Conservation (phyloP, 2,888 invertebrate species). For the Drosophila peninsularis region DNA sequence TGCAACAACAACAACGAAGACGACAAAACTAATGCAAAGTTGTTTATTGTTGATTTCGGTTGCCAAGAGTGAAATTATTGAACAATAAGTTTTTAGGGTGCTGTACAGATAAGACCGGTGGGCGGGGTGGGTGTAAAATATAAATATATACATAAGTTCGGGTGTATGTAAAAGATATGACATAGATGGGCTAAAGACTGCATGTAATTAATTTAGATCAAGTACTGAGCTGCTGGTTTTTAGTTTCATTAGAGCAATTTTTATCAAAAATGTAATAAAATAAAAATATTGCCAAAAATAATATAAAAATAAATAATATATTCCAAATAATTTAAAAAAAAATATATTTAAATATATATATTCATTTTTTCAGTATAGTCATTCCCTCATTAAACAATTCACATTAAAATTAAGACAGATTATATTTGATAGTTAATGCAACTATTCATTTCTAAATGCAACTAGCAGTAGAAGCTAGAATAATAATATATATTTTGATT, state of each 20-base stretch:
- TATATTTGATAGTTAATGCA: too few relatives aligned
- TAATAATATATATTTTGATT: neutral
- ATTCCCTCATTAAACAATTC: too few relatives aligned
- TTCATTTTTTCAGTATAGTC: too few relatives aligned
- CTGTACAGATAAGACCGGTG: neutral
- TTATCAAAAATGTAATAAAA: neutral
- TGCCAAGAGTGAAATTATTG: slow-evolving; percentile 80
- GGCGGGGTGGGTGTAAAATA: neutral
- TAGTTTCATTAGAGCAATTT: neutral
- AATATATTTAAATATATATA: too few relatives aligned
- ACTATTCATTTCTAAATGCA: neutral
- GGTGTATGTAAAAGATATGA: neutral
- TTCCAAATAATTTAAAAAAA: too few relatives aligned
- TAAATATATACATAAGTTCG: neutral
- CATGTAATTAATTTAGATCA: neutral
- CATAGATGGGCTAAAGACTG: neutral
- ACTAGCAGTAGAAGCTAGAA: neutral
- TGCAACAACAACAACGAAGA: slow-evolving; percentile 45
- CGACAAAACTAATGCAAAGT: slow-evolving; percentile 67
- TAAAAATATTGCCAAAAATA: too few relatives aligned
- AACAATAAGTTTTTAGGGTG: slow-evolving; percentile 57
- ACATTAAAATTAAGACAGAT: too few relatives aligned
- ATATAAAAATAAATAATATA: too few relatives aligned
- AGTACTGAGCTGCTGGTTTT: too few relatives aligned
- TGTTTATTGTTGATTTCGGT: slow-evolving; percentile 73